Base-by-base conservation (phyloP, 2,888 invertebrate species). In the Epinotia bilunana region DNA sequence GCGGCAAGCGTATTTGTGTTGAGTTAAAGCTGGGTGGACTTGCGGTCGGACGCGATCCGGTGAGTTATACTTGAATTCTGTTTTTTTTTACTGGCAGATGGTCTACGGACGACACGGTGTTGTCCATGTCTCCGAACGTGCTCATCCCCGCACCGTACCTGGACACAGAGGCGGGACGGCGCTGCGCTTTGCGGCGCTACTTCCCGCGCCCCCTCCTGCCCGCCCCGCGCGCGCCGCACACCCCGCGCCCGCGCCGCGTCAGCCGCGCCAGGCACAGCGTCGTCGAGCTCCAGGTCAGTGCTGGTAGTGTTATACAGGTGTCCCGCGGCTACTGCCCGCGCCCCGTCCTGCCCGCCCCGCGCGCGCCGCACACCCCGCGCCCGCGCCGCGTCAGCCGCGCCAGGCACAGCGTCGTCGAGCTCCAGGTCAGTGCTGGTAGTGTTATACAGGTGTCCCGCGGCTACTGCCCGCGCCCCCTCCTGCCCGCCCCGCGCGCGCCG, bases 111-210 rank as follows among this genome's bases (percentile, higher is more conserved):
- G 94, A 94, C 83, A 88, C 88, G 49, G 90, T 92, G n/a, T 83
- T 94, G 1, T 98, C 98, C 0, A 96, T 97, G 78, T 99, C 99
- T 0, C 99, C 99, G 0, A 97, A 97, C 87, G 94, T 99, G 13
- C 96, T 96, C 74, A 97, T 97, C 83, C 96, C 97, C 0, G 95
- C 98, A 73, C 99, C 99, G 0, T 98, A 97, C 91, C 90, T 99
- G 78, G 98, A 98, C 91, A 97, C 98, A 0, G 98, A 98, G 85
- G 94, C 94, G 13, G 98, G 98, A 0, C 95, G 96, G 61, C 96
- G 96, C 80, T 98, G 98, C 83, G 92, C 95, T 49, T 90, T 98
- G 68, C 95, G 98, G 20, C 92, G 91, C 67, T 97, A 96, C 85
- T 97, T 98, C 83, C 88, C 84, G 74, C 77, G 79, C 60, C 88